A percentile compares a stretch with the other conserved stretches of the same genome.
Evolutionary conservation across 2,888 invertebrate genomes (phyloP).

Genomic region (Dioctria rufipes): DNA sequence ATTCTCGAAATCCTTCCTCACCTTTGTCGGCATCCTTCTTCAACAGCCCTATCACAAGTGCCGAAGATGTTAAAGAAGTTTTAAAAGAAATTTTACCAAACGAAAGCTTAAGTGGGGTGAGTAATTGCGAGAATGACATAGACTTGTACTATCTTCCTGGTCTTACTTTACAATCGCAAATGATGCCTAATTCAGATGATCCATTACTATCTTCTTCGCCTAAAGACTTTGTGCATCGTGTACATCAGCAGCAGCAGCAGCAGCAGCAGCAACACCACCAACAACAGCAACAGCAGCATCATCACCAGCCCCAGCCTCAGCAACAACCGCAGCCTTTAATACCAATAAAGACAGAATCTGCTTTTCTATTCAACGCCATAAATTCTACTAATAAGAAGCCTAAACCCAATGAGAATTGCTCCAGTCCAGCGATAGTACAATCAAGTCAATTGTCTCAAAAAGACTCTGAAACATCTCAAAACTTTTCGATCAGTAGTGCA

Average conservation of each 20-base stretch:
- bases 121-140: slow-evolving; percentile 71
- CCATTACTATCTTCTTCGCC: slow-evolving; percentile 88
- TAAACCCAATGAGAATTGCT: slow-evolving; percentile 55
- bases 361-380: slow-evolving; percentile 60
- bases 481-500: slow-evolving; percentile 11
- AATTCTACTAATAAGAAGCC: slow-evolving; percentile 38
- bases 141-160: slow-evolving; percentile 71
- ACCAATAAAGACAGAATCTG: slow-evolving; percentile 63
- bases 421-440: slow-evolving; percentile 16
- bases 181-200: slow-evolving; percentile 91
- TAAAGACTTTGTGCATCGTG: slow-evolving; percentile 77
- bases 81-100: slow-evolving; percentile 87
- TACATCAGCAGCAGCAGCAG: slow-evolving; percentile 52
- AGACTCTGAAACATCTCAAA: not conserved
- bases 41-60: slow-evolving; percentile 85
- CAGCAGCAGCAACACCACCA: slow-evolving; percentile 55
- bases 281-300: slow-evolving; percentile 59
- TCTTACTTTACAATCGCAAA: slow-evolving; percentile 80
- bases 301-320: slow-evolving; percentile 60
- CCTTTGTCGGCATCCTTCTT: slow-evolving; percentile 88
- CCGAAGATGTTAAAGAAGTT: slow-evolving; percentile 89
- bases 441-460: slow-evolving; percentile 5
- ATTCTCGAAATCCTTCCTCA: slow-evolving; percentile 83
- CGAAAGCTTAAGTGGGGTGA: slow-evolving; percentile 77
- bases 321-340: slow-evolving; percentile 42